Evolutionary conservation across 2,888 invertebrate genomes (phyloP).

Genomic region (Ophioninae sp.): DNA sequence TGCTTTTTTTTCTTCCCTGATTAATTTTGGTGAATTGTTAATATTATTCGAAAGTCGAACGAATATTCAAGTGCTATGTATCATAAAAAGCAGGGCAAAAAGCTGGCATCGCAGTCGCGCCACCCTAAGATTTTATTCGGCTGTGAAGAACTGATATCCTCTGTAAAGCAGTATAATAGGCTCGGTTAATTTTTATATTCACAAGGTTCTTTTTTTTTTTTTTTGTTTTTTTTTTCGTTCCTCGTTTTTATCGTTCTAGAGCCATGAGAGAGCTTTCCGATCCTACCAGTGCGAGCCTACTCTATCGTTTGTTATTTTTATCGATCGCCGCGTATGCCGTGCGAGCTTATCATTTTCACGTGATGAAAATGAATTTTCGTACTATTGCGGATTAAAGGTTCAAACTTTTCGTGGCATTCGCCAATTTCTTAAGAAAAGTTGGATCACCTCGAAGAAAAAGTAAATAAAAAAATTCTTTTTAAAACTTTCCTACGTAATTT

Average conservation of each 20-base stretch:
- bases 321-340: background rate
- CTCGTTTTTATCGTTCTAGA: conserved; percentile 17
- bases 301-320: conserved; percentile 6
- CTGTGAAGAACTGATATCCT: conserved; percentile 61
- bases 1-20: conserved; percentile 21
- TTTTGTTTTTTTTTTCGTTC: conserved; percentile 22
- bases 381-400: background rate
- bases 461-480: background rate
- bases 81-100: conserved; percentile 25
- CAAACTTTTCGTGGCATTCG: conserved; percentile 9
- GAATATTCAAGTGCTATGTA: conserved; percentile 52
- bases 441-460: conserved; percentile 2
- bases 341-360: background rate
- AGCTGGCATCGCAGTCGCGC: conserved; percentile 44
- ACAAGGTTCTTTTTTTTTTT: conserved; percentile 28
- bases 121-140: conserved; percentile 51
- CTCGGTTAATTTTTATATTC: conserved; percentile 56
- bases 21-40: conserved; percentile 48
- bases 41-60: conserved; percentile 44
- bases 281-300: conserved; percentile 13
- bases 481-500: background rate
- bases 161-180: conserved; percentile 56
- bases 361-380: background rate
- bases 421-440: conserved; percentile 5
- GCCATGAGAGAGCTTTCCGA: conserved; percentile 15